A percentile compares a stretch with the other conserved stretches of the same genome.
Conservation (phyloP, 2,888 invertebrate species). For the Conchocele bisecta region DNA sequence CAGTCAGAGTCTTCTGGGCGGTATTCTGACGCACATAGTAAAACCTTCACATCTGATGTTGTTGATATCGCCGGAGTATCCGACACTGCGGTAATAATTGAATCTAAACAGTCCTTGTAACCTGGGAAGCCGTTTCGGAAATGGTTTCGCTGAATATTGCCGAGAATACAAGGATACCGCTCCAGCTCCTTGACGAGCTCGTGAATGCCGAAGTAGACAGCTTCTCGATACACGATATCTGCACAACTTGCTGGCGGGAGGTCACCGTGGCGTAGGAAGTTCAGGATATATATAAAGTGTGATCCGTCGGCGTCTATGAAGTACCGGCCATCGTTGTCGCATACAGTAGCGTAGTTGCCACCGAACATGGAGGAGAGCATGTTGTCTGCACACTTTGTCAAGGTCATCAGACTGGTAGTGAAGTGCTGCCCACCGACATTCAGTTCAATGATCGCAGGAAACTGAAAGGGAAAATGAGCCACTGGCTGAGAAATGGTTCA, state of each 20-base stretch:
- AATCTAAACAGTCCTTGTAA: conserved; percentile 60
- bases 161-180: conserved; percentile 66
- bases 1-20: no score
- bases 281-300: conserved; percentile 74
- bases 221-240: conserved; percentile 73
- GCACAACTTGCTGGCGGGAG: conserved; percentile 69
- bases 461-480: conserved; percentile 62
- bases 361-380: conserved; percentile 81
- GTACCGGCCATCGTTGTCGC: conserved; percentile 76
- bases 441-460: conserved; percentile 74
- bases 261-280: conserved; percentile 74
- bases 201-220: conserved; percentile 75
- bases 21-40: conserved; percentile 50
- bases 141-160: conserved; percentile 65
- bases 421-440: conserved; percentile 79
- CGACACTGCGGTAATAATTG: conserved; percentile 50
- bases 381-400: conserved; percentile 71
- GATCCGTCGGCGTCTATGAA: conserved; percentile 79
- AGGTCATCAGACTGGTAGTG: conserved; percentile 74
- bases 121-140: conserved; percentile 64
- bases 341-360: conserved; percentile 71
- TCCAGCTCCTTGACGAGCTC: conserved; percentile 71
- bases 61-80: conserved; percentile 38
- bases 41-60: conserved; percentile 50
- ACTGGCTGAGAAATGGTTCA: no score